Base-by-base conservation (phyloP, 2,113 vertebrate species). In the Oncorhynchus masou region DNA sequence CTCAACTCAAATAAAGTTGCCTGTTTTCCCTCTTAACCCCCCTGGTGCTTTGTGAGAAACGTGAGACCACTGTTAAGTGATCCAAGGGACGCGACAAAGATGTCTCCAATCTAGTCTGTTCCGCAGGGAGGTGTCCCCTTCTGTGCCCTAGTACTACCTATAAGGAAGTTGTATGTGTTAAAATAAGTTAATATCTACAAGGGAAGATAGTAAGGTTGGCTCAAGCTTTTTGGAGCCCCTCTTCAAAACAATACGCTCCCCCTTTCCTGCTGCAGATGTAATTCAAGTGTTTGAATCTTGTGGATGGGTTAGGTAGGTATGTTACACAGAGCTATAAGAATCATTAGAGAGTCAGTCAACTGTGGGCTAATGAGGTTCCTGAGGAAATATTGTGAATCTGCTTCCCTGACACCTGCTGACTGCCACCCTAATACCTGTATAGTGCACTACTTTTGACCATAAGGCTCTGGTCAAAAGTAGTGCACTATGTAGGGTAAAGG, bases 51-150 rank as follows among this genome's bases (percentile, higher is more conserved):
- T 86, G 84, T 83, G 88, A 81, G 77, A 20, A 77, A 85, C 31
- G 71, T 80, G 79, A 83, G 74, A 73, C 80, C 48, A 76, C 83
- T 90, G 88, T 78, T 78, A 85, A 86, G 82, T 68, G 73, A 81
- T 84, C 74, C 45, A 81, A 84, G 73, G 11, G 25, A 15, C 76
- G 75, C 83, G 83, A 81, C 76, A 79, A 85, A 83, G 80, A 85
- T 39, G 77, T 84, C 57, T 67, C 79, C 86, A 74, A 77, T 83
- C 73, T 78, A 62, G 27, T 24, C 49, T 51, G 45, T 70, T 77
- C 81, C 80, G 85, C 19, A 15, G 75, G 85, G 39, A 45, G 64
- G 69, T 45, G 62, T 67, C 70, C 12, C 57, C 83, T 59, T 73
- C 39, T 45, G 68, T 64, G 79, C 68, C 70, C 1, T 68, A 31